These are phyloP conservation scores for Sus scrofa DNA, from an alignment of 2,113 vertebrate species.

Conservation along the genomic window T2T-Sscrofa CM000819.6:40158501-40159000, in stretches of 20 bases:
- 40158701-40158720: neutral
- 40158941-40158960: neutral
- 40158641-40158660: neutral
- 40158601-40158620: neutral
- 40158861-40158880: neutral
- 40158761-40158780: neutral
- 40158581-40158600: constrained; percentile 32
- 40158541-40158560: constrained; percentile 40
- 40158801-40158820: neutral
- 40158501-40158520: neutral
- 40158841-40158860: rapidly evolving
- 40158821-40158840: neutral
- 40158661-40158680: neutral
- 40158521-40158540: neutral
- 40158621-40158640: neutral
- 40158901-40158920: neutral
- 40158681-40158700: neutral
- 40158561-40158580: neutral
- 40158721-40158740: neutral
- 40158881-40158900: neutral
- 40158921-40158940: neutral
- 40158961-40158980: neutral
- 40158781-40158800: neutral
- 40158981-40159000: neutral
- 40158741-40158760: neutral